phyloP scores from a whole-genome alignment of 2,888 invertebrate genomes.

The Lepas anatifera region DNA sequence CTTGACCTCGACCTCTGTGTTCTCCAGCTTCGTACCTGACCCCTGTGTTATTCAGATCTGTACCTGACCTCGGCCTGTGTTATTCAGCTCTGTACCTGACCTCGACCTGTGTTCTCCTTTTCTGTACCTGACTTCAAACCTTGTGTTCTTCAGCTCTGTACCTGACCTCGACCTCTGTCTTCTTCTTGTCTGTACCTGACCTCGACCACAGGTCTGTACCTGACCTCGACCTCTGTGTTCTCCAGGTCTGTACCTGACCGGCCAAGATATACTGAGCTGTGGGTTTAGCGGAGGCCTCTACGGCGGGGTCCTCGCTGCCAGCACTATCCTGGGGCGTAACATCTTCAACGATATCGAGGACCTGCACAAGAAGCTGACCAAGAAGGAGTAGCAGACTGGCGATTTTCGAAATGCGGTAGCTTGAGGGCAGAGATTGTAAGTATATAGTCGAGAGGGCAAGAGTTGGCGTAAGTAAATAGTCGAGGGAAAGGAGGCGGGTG shows the following conservation, averaged over 20 bases:
- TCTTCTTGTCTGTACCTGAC: not conserved
- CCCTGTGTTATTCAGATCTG: not conserved
- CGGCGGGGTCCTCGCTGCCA: constrained; percentile 31
- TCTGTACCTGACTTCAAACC: not conserved
- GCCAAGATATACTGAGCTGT: constrained; percentile 32
- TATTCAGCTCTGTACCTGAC: not conserved
- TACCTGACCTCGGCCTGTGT: not conserved
- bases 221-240: not conserved
- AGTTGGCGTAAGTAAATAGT: too few species aligned
- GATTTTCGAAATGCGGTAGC: too few species aligned
- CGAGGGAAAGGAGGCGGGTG: too few species aligned
- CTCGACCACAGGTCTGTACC: not conserved
- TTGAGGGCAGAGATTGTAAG: too few species aligned
- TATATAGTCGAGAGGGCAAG: too few species aligned
- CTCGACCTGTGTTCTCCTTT: not conserved
- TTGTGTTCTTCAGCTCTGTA: not conserved
- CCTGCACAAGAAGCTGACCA: not conserved
- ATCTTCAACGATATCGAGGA: constrained; percentile 27
- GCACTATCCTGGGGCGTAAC: constrained; percentile 30
- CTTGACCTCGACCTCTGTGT: not conserved
- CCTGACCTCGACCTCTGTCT: not conserved
- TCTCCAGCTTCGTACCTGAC: not conserved
- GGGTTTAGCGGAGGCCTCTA: constrained; percentile 32
- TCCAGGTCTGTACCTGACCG: constrained; percentile 29
- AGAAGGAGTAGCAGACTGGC: not conserved